Evolutionary conservation across 2,113 vertebrate species (phyloP), one percentile per base, ranked within the genome.

Genomic region (Nannobrachium achirus): DNA sequence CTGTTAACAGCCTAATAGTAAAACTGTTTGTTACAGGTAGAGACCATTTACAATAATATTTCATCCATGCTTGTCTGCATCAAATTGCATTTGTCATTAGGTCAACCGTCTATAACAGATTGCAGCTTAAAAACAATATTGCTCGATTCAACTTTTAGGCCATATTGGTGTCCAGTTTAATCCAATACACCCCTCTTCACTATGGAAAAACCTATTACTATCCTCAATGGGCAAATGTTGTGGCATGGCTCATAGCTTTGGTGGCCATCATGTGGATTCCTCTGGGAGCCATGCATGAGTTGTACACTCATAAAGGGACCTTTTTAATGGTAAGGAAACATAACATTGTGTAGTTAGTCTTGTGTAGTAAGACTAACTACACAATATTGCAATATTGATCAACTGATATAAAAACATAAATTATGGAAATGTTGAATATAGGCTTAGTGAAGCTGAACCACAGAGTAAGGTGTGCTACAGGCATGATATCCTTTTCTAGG

Each of bases 201-300:
- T 66, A 66, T 33, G 49, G 39, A 15, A 66, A 55, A 40, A 13
- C 20, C 1, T 66, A 66, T 42, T 7, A n/a, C 15, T 66, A 44
- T 18, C 63, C 63, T 25, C 10, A 13, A 6, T 66, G 63, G 51
- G 18, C 50, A 14, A 45, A 33, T 11, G 15, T 9, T 15, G 41
- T 33, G 19, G 11, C 40, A 14, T 55, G 50, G 63, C 20, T 56
- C 50, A 33, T 66, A 5, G 46, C 11, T 33, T 6, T 56, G 39
- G 19, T 41, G 14, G 44, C 63, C 2, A 33, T 55, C 7, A 8
- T 55, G 16, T 56, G 51, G 40, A 56, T 66, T 13, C 41, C 40
- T 20, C 19, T 41, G 4, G 62, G 62, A 7, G 46, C 48, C 6
- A 7, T 40, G 4, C 62, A 64, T 41, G 62, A 64, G 39, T 48